Conservation (phyloP, 2,113 vertebrate species). For the Choloepus hoffmanni region DNA sequence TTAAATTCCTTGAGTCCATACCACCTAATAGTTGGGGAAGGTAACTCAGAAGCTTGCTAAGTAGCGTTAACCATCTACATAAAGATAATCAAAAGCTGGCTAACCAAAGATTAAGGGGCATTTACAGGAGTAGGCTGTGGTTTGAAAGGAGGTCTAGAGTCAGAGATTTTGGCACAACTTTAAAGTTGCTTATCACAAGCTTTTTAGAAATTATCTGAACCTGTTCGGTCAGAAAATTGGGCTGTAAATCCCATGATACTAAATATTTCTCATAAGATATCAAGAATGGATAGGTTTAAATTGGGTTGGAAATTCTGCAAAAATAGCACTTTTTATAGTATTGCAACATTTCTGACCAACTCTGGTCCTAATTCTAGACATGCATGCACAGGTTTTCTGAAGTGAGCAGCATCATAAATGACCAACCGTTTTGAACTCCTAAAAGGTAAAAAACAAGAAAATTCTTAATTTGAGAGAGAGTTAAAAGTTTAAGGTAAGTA, state of each 20-base stretch:
- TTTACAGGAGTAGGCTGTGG: neutral
- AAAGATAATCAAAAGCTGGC: neutral
- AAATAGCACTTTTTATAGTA: constrained; percentile 52
- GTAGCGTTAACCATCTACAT: neutral
- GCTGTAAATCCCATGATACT: constrained; percentile 71
- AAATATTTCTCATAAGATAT: constrained; percentile 73
- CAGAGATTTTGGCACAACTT: constrained; percentile 47
- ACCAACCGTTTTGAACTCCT: neutral
- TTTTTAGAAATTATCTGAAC: constrained; percentile 73
- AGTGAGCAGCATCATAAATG: neutral
- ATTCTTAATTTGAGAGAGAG: constrained; percentile 13
- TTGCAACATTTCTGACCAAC: constrained; percentile 59
- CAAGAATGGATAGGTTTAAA: constrained; percentile 67
- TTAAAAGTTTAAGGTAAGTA: constrained; percentile 57
- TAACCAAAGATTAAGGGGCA: neutral
- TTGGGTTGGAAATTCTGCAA: constrained; percentile 41
- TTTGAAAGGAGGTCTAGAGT: constrained; percentile 36
- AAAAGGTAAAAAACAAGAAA: neutral
- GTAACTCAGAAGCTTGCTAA: neutral
- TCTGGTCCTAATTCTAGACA: constrained; percentile 59
- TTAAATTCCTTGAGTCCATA: neutral
- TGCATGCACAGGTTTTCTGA: constrained; percentile 23
- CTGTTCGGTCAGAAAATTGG: constrained; percentile 70
- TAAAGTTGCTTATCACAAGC: constrained; percentile 69
- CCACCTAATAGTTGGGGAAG: neutral